These are phyloP conservation scores for Myotis daubentonii DNA, from an alignment of 2,797 vertebrate genomes.

Conservation along the genomic window DNA sequence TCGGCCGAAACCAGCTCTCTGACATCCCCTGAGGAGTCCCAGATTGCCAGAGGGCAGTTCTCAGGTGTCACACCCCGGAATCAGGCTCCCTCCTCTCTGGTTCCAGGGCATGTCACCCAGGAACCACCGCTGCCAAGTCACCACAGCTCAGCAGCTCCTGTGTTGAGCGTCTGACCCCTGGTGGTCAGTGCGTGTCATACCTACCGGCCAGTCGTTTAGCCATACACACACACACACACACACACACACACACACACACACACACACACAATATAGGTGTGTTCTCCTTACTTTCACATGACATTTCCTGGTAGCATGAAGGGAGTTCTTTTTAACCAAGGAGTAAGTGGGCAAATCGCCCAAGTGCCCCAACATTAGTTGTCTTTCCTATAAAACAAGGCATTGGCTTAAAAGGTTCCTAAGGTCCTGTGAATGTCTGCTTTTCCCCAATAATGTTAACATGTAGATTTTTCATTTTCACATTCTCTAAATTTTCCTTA, in stretches of 20 bases:
- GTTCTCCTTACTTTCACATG: slow-evolving; percentile 17
- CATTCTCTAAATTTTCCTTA: slow-evolving; percentile 33
- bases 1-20: accelerated
- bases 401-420: neutral
- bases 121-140: too few relatives aligned
- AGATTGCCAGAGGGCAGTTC: too few relatives aligned
- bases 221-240: neutral
- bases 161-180: too few relatives aligned
- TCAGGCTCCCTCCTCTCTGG: too few relatives aligned
- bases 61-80: too few relatives aligned
- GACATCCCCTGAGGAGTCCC: too few relatives aligned
- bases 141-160: too few relatives aligned
- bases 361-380: neutral
- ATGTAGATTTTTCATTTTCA: neutral
- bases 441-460: neutral
- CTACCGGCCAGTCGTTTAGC: too few relatives aligned
- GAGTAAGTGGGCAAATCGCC: neutral
- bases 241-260: too few relatives aligned
- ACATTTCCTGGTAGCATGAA: neutral
- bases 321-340: slow-evolving; percentile 32
- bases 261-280: too few relatives aligned
- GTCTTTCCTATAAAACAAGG: neutral
- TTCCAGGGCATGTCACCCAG: too few relatives aligned
- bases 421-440: neutral
- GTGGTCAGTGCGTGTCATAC: too few relatives aligned